Percentiles rank a stretch among this genome's conserved stretches.
Evolutionary conservation across 2,888 invertebrate genomes (phyloP).

Genomic region (Teinopalpus imperialis): DNA sequence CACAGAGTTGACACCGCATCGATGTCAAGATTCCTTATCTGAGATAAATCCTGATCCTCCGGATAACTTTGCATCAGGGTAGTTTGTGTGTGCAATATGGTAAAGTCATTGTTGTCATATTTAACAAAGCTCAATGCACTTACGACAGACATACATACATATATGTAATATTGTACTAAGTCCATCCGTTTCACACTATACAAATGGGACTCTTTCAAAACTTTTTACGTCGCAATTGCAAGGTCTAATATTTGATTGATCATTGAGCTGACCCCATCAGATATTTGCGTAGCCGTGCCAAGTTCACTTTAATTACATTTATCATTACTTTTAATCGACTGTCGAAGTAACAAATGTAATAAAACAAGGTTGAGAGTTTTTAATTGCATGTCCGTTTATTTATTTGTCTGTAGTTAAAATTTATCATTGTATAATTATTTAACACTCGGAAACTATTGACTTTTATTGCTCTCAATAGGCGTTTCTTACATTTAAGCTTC

Average conservation of each 20-base stretch:
- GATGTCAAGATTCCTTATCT: too few species aligned
- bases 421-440: constrained; percentile 19
- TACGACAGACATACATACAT: too few species aligned
- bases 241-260: constrained; percentile 61
- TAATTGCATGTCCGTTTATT: constrained; percentile 18
- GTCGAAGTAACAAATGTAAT: constrained; percentile 23
- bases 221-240: constrained; percentile 36
- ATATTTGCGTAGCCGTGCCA: constrained; percentile 59
- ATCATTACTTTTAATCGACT: constrained; percentile 43
- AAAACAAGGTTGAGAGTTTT: constrained; percentile 26
- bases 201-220: constrained; percentile 37
- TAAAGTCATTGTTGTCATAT: too few species aligned
- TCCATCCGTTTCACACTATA: too few species aligned
- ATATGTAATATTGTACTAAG: too few species aligned
- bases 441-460: constrained; percentile 3
- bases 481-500: not conserved
- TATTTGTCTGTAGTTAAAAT: constrained; percentile 20
- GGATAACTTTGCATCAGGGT: too few species aligned
- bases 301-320: constrained; percentile 59
- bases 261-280: constrained; percentile 56
- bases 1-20: too few species aligned
- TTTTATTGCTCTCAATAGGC: constrained; percentile 2
- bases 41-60: too few species aligned
- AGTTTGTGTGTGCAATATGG: too few species aligned
- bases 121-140: too few species aligned